Base-by-base conservation (phyloP, 2,113 vertebrate genomes). In the Hemiscyllium ocellatum region DNA sequence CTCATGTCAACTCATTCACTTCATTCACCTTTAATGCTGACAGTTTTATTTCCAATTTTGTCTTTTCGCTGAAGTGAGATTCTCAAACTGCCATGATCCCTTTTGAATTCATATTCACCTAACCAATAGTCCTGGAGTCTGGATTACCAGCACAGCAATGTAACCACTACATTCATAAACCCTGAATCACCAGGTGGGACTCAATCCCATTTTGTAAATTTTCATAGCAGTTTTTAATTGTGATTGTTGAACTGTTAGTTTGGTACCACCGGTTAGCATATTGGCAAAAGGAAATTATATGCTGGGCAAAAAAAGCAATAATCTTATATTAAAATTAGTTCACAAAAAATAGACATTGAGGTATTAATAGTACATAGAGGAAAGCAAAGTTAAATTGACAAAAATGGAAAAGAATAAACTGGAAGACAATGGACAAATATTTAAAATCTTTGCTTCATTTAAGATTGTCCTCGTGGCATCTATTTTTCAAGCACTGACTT, bases 391-490 rank as follows among this genome's bases (percentile, higher is more conserved):
- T 68, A 93, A 93, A 66, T 93, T 66, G 66, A 65, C 37, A 66
- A 65, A 68, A 61, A 93, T 37, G 61, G 29, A 20, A 66, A 68
- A 68, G 65, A 17, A 66, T 93, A 93, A 93, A 93, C 15, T 22
- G 89, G 61, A 93, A 66, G 61, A 93, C 61, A 68, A n/a, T 68
- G 61, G 33, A 22, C 66, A 66, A 93, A 93, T 93, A 93, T 93
- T 66, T 93, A 68, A 93, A 93, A n/a, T 91, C 33, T 93, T 93
- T 66, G 37, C 33, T 93, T n/a, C 89, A 66, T 65, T 65, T n/a
- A 65, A 66, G 61, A 22, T 66, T 66, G n/a, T 20, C 22, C 61
- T 93, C 47, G 42, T 19, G 42, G 19, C 37, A 83, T 83, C 37
- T 93, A 37, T 22, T 66, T 66, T 8, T 66, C n/a, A 37, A 66